Percentiles rank a stretch among this genome's conserved stretches.
Evolutionary conservation across 2,888 invertebrate species (phyloP).

Genomic region (Drosophila buzzatii): DNA sequence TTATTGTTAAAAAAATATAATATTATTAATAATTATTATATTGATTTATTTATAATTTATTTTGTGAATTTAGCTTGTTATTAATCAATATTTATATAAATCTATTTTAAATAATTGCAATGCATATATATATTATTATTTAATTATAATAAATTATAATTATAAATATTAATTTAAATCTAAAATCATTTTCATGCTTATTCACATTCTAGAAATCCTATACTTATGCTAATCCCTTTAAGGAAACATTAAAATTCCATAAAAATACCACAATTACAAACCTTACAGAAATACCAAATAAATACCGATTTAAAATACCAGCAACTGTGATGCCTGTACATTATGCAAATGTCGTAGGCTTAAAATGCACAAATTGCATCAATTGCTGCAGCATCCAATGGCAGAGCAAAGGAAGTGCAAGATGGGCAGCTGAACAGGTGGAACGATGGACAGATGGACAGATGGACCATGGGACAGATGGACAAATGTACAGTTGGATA

Average conservation of each 20-base stretch:
- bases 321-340: conserved; percentile 22
- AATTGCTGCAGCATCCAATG: conserved; percentile 31
- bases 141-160: neutral
- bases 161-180: no score
- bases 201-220: neutral
- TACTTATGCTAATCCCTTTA: neutral
- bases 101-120: no score
- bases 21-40: no score
- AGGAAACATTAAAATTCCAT: neutral
- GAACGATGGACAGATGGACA: neutral
- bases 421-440: conserved; percentile 24
- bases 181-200: no score
- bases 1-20: no score
- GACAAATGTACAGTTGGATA: neutral
- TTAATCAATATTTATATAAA: no score
- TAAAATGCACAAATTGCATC: conserved; percentile 69
- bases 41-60: no score
- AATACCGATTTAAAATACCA: conserved; percentile 30
- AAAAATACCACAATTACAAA: neutral
- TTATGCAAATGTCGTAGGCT: conserved; percentile 63
- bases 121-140: no score
- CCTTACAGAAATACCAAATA: conserved; percentile 5
- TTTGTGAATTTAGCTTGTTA: no score
- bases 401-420: conserved; percentile 7
- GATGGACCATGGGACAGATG: neutral